Percentiles rank a stretch among this genome's conserved stretches.
Conservation (phyloP, 2,797 vertebrate genomes). For the Gallinago solitaria region DNA sequence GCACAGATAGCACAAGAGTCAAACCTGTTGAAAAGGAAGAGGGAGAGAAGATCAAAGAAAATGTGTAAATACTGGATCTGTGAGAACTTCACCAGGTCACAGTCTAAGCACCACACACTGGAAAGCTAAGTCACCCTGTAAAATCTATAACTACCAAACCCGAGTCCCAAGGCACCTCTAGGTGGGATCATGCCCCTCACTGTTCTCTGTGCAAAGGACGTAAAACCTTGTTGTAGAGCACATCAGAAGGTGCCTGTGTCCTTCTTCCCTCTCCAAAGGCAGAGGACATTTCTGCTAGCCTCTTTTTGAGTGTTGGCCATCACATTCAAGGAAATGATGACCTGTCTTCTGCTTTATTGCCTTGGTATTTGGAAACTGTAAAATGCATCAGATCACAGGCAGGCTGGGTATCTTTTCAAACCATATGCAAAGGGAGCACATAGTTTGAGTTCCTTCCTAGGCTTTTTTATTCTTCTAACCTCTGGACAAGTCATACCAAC, state of each 20-base stretch:
- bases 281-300: neutral
- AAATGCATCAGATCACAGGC: neutral
- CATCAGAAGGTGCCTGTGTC: neutral
- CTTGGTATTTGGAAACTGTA: neutral
- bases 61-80: neutral
- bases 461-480: neutral
- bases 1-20: neutral
- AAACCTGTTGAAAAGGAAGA: neutral
- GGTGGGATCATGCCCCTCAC: neutral
- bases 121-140: neutral
- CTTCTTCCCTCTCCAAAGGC: neutral
- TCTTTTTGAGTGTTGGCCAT: neutral
- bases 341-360: neutral
- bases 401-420: neutral
- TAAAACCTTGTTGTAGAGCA: accelerated
- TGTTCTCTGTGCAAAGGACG: neutral
- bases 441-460: neutral
- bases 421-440: neutral
- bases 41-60: neutral
- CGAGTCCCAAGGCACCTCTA: neutral
- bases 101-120: neutral
- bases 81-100: neutral
- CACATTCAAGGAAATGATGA: neutral
- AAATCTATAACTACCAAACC: neutral
- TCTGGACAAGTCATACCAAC: neutral